Conservation (phyloP, 1,140 invertebrate species). For the Nilaparvata lugens region DNA sequence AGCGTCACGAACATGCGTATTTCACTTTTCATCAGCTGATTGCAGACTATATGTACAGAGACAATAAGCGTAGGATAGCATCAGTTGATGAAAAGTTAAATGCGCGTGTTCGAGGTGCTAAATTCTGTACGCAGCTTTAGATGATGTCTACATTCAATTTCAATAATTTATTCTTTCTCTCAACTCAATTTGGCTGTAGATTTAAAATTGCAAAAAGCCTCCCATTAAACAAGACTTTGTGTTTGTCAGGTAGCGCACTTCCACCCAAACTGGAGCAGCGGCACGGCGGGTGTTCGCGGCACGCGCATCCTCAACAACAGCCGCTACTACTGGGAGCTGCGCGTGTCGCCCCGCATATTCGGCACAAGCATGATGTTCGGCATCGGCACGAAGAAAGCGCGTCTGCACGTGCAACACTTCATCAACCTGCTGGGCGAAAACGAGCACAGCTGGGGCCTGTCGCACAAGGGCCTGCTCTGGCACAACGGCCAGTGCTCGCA, state of each 20-base stretch:
- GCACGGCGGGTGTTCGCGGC: conserved; percentile 58
- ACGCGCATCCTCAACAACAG: conserved; percentile 52
- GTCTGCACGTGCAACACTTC: conserved; percentile 55
- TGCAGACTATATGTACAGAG: no score
- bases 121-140: no score
- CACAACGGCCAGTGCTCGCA: conserved; percentile 49
- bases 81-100: no score
- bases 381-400: conserved; percentile 50
- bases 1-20: no score
- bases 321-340: conserved; percentile 45
- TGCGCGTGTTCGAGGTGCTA: no score
- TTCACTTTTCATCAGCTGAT: no score
- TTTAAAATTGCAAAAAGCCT: no score
- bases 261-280: conserved; percentile 67
- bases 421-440: conserved; percentile 62
- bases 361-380: conserved; percentile 74
- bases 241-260: conserved; percentile 50
- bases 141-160: no score
- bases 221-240: no score
- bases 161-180: no score
- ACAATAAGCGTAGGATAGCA: no score
- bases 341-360: conserved; percentile 54
- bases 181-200: no score
- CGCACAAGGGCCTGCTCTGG: conserved; percentile 63
- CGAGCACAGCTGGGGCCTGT: conserved; percentile 58